A percentile compares a stretch with the other conserved stretches of the same genome.
phyloP scores from a whole-genome alignment of 2,113 vertebrate genomes.

The Ammodytes dubius region DNA sequence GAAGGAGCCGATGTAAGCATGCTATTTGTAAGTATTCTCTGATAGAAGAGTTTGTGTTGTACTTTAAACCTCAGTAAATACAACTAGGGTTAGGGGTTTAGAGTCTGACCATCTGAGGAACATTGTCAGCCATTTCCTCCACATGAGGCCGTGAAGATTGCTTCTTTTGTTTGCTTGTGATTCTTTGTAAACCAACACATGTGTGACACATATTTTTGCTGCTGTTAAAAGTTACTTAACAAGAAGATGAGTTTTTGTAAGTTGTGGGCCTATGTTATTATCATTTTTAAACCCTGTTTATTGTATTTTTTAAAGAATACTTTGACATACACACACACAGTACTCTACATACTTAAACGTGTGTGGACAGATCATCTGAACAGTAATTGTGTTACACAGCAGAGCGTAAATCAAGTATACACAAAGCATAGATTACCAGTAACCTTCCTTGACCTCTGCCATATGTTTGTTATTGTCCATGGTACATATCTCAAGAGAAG shows the following conservation, averaged over 20 bases:
- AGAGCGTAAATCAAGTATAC: too few relatives aligned
- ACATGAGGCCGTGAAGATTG: constrained; percentile 23
- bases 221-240: not conserved
- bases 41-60: not conserved
- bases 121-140: constrained; percentile 55
- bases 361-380: not conserved
- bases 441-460: too few relatives aligned
- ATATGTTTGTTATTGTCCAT: too few relatives aligned
- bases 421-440: too few relatives aligned
- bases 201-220: not conserved
- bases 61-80: constrained; percentile 11
- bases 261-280: too few relatives aligned
- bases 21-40: not conserved
- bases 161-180: constrained; percentile 27
- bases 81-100: constrained; percentile 18
- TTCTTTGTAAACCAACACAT: constrained; percentile 11
- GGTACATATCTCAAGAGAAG: too few relatives aligned
- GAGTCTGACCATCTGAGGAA: constrained; percentile 50
- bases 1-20: not conserved
- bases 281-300: too few relatives aligned
- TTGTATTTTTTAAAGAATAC: too few relatives aligned
- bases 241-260: not conserved
- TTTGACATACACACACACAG: too few relatives aligned
- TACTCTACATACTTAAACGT: too few relatives aligned
- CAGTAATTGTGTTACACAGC: not conserved